These are phyloP conservation scores for Oedothorax gibbosus DNA, from an alignment of 1,140 invertebrate species.

Conservation along the genomic window DNA sequence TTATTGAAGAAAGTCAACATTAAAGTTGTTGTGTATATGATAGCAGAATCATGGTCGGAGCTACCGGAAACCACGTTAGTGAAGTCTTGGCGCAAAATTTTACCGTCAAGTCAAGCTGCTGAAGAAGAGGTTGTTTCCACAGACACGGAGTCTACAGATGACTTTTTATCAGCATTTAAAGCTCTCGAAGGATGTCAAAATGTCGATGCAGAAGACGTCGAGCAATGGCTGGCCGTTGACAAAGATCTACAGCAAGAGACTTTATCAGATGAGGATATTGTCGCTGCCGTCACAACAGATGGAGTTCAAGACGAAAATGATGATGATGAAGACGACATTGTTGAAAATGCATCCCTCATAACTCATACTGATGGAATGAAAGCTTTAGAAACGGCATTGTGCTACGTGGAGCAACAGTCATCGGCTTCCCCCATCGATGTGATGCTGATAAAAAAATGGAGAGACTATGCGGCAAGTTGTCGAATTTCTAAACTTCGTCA, in stretches of 20 bases:
- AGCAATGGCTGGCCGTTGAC: not conserved
- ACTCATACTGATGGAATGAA: too few relatives aligned
- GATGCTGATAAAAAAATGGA: not conserved
- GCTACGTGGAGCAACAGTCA: not conserved
- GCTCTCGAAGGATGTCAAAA: not conserved
- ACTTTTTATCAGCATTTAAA: slow-evolving; percentile 1
- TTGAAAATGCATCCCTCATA: too few relatives aligned
- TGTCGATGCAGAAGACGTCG: not conserved
- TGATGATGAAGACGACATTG: not conserved
- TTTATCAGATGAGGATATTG: not conserved
- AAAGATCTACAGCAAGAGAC: not conserved
- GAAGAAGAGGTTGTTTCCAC: not conserved
- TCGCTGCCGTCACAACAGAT: not conserved
- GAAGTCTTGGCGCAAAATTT: not conserved
- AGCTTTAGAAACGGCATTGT: too few relatives aligned
- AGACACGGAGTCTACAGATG: not conserved
- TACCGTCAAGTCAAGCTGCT: not conserved
- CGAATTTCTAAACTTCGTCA: too few relatives aligned
- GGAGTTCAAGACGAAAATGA: not conserved
- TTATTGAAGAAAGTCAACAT: too few relatives aligned
- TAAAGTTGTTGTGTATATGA: not conserved
- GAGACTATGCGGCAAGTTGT: too few relatives aligned
- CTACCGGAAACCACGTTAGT: not conserved
- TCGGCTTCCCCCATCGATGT: not conserved
- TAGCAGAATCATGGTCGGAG: not conserved